Percentiles rank a stretch among this genome's conserved stretches.
Conservation (phyloP, 2,888 invertebrate species). For the Parnassius mnemosyne region DNA sequence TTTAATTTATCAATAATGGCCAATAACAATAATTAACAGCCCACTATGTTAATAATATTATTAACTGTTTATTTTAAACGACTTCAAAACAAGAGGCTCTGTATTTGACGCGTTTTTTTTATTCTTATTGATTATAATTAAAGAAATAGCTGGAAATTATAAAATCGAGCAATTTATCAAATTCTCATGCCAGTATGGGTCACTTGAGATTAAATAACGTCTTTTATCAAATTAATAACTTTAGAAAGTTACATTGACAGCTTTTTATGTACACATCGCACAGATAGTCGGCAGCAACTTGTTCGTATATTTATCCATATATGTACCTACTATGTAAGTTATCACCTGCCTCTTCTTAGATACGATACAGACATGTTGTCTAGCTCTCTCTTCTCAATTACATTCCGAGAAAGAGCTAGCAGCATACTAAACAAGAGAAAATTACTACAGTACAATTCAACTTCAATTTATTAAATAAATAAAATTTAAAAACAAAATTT, state of each 20-base stretch:
- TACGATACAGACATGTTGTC: slow-evolving; percentile 43
- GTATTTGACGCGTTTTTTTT: too few relatives aligned
- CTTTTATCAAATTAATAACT: slow-evolving; percentile 46
- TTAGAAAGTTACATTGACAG: slow-evolving; percentile 62
- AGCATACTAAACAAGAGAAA: slow-evolving; percentile 11
- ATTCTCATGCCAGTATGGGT: slow-evolving; percentile 1
- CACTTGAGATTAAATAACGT: slow-evolving; percentile 23
- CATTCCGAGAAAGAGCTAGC: slow-evolving; percentile 41
- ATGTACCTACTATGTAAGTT: slow-evolving; percentile 40
- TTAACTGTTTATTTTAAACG: too few relatives aligned
- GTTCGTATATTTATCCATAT: slow-evolving; percentile 40
- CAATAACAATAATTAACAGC: too few relatives aligned
- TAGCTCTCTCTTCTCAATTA: slow-evolving; percentile 65
- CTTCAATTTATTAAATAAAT: too few relatives aligned
- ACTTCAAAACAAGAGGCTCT: too few relatives aligned
- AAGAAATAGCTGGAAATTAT: too few relatives aligned
- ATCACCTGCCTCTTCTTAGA: slow-evolving; percentile 60
- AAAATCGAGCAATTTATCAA: slow-evolving; percentile 13
- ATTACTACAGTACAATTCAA: slow-evolving; percentile 23
- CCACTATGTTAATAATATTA: too few relatives aligned
- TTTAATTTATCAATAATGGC: too few relatives aligned
- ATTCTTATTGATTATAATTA: too few relatives aligned
- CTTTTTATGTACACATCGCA: slow-evolving; percentile 53
- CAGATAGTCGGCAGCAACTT: slow-evolving; percentile 41
- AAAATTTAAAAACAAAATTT: too few relatives aligned